These are phyloP conservation scores for Bombus breviceps DNA, from an alignment of 1,140 invertebrate genomes.

Conservation along the genomic window DNA sequence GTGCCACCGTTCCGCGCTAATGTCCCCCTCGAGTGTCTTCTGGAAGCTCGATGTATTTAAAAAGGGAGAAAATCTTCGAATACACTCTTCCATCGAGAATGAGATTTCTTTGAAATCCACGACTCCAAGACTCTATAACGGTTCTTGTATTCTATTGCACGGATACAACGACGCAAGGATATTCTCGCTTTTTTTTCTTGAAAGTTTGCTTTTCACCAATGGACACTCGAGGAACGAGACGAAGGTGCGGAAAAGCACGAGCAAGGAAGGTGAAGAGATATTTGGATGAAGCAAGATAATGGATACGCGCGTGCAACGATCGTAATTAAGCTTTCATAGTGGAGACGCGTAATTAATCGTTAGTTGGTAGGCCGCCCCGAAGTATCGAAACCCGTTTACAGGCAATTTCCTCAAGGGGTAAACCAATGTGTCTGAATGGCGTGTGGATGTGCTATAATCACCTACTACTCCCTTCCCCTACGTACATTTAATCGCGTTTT, in stretches of 20 bases:
- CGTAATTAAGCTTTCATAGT: slow-evolving; percentile 56
- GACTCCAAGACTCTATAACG: no score
- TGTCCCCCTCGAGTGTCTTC: background rate
- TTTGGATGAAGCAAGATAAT: slow-evolving; percentile 29
- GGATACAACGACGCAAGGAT: background rate
- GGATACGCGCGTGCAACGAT: slow-evolving; percentile 31
- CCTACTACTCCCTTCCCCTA: slow-evolving; percentile 65
- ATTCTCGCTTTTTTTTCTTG: background rate
- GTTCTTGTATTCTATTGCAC: background rate
- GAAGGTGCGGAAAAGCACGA: no score
- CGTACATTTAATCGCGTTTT: slow-evolving; percentile 65
- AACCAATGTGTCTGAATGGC: slow-evolving; percentile 77
- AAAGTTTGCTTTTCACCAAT: background rate
- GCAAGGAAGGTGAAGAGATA: background rate
- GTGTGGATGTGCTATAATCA: slow-evolving; percentile 73
- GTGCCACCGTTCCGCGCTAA: background rate
- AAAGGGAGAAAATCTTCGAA: no score
- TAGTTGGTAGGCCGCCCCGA: slow-evolving; percentile 66
- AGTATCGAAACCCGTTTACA: slow-evolving; percentile 67
- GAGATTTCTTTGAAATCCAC: background rate
- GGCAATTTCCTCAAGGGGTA: slow-evolving; percentile 70
- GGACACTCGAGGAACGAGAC: background rate
- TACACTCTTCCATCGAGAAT: background rate
- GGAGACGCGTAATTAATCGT: slow-evolving; percentile 63
- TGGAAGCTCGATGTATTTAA: background rate